Evolutionary conservation across 2,888 invertebrate species (phyloP).

Genomic region (Chymomyza procnemis): DNA sequence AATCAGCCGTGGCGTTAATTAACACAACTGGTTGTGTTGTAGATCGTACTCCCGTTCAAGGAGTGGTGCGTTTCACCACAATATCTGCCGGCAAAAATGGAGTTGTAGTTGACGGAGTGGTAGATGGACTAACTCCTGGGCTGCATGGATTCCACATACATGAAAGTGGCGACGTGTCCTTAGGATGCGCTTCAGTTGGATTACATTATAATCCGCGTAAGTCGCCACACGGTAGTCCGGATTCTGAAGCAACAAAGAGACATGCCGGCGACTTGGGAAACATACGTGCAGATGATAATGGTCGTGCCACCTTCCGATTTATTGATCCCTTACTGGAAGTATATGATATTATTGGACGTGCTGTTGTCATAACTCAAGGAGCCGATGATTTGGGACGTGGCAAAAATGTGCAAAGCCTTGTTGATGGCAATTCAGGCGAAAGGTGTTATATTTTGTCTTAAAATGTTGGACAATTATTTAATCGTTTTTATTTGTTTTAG

Average conservation of each 20-base stretch:
- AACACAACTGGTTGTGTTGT: slow-evolving; percentile 75
- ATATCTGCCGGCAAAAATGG: slow-evolving; percentile 76
- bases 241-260: slow-evolving; percentile 77
- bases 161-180: slow-evolving; percentile 86
- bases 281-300: slow-evolving; percentile 81
- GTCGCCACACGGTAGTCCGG: slow-evolving; percentile 80
- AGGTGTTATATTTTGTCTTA: slow-evolving; percentile 77
- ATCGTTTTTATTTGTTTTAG: slow-evolving; percentile 77
- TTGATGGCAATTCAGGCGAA: slow-evolving; percentile 83
- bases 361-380: slow-evolving; percentile 85
- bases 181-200: slow-evolving; percentile 81
- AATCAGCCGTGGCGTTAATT: slow-evolving; percentile 88
- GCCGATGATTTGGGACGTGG: slow-evolving; percentile 83
- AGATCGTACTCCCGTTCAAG: slow-evolving; percentile 80
- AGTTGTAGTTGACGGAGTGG: slow-evolving; percentile 89
- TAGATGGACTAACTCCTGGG: slow-evolving; percentile 87
- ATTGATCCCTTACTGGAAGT: slow-evolving; percentile 83
- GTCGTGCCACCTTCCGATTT: slow-evolving; percentile 84
- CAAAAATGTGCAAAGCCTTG: slow-evolving; percentile 79
- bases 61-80: slow-evolving; percentile 86
- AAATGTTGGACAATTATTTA: neutral
- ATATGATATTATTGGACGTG: slow-evolving; percentile 87
- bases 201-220: slow-evolving; percentile 82
- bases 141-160: slow-evolving; percentile 81
- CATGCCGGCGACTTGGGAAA: slow-evolving; percentile 85